Evolutionary conservation across 2,888 invertebrate species (phyloP).

Genomic region (Drosophila mimica): DNA sequence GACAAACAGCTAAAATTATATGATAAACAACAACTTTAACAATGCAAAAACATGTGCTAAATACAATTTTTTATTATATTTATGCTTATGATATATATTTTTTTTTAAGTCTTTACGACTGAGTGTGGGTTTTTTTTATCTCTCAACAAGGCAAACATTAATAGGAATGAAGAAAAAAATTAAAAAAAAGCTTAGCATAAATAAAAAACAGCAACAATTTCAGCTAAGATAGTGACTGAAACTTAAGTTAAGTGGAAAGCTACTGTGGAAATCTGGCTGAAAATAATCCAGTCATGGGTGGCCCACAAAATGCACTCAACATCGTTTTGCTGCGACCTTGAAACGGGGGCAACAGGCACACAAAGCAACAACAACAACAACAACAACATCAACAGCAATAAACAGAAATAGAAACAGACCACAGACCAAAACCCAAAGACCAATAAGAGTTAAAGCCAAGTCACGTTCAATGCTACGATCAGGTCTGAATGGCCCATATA

Average conservation of each 20-base stretch:
- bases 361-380: neutral
- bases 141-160: constrained; percentile 1
- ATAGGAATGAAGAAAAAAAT: neutral
- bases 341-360: constrained; percentile 42
- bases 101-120: constrained; percentile 4
- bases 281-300: constrained; percentile 30
- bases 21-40: constrained; percentile 16
- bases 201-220: constrained; percentile 3
- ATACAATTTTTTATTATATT: constrained; percentile 32
- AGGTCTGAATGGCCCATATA: constrained; percentile 52
- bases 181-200: constrained; percentile 6
- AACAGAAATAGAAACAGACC: neutral
- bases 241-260: constrained; percentile 38
- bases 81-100: constrained; percentile 20
- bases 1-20: constrained; percentile 26
- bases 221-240: constrained; percentile 22
- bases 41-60: constrained; percentile 36
- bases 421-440: constrained; percentile 6
- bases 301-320: constrained; percentile 23
- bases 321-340: constrained; percentile 38
- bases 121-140: constrained; percentile 6
- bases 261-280: constrained; percentile 20
- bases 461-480: constrained; percentile 73
- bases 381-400: constrained; percentile 9
- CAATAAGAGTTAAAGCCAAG: constrained; percentile 57